These are phyloP conservation scores for Pasiphila rectangulata DNA, from an alignment of 2,888 invertebrate species.

Conservation along the genomic window DNA sequence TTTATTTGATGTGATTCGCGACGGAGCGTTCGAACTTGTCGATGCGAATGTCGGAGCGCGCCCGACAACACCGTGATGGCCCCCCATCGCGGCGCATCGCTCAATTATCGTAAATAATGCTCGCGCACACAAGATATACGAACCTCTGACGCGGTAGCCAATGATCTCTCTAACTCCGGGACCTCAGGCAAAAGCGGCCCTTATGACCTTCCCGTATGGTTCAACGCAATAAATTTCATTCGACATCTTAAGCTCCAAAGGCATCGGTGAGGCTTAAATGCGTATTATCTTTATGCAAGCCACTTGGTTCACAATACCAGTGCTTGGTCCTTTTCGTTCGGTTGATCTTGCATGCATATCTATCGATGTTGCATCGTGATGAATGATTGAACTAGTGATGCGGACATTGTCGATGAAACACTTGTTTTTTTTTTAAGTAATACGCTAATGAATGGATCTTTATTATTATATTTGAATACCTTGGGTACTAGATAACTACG, in stretches of 20 bases:
- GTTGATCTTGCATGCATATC: conserved; percentile 71
- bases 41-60: conserved; percentile 78
- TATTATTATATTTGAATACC: no score
- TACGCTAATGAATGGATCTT: no score
- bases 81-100: conserved; percentile 81
- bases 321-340: conserved; percentile 65
- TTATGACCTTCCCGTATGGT: conserved; percentile 49
- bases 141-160: conserved; percentile 70
- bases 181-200: conserved; percentile 45
- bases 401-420: conserved; percentile 39
- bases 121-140: conserved; percentile 80
- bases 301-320: conserved; percentile 77
- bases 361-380: conserved; percentile 69
- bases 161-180: conserved; percentile 56
- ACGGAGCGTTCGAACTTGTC: conserved; percentile 78
- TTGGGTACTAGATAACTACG: no score
- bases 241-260: conserved; percentile 55
- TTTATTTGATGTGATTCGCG: conserved; percentile 80
- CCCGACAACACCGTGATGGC: conserved; percentile 79
- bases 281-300: conserved; percentile 80
- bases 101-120: conserved; percentile 82
- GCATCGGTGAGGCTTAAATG: conserved; percentile 65
- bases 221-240: conserved; percentile 39
- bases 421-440: no score
- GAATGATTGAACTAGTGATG: conserved; percentile 55